A percentile compares a stretch with the other conserved stretches of the same genome.
These are phyloP conservation scores for Helicolenus hilgendorfi DNA, from an alignment of 2,797 vertebrate genomes.

Conservation along the genomic window DNA sequence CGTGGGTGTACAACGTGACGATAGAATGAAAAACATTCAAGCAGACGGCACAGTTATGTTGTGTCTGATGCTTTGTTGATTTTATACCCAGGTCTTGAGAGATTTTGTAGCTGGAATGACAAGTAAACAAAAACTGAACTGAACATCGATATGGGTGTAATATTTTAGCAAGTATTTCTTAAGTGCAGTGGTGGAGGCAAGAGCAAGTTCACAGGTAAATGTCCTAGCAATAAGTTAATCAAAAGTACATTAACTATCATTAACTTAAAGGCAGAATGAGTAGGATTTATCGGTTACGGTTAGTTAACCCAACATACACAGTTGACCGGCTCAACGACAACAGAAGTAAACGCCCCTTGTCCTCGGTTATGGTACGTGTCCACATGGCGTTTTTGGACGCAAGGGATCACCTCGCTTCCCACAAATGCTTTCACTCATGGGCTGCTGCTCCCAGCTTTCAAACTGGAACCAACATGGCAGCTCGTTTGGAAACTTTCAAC, in stretches of 20 bases:
- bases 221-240: background rate
- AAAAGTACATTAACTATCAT: background rate
- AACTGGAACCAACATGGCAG: too few relatives aligned
- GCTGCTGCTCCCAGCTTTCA: too few relatives aligned
- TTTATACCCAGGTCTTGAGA: background rate
- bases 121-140: background rate
- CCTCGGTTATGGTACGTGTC: too few relatives aligned
- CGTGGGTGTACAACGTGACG: background rate
- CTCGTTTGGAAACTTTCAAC: too few relatives aligned
- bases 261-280: background rate
- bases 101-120: background rate
- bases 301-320: background rate
- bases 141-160: background rate
- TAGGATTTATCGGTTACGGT: accelerated
- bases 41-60: background rate
- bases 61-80: background rate
- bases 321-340: too few relatives aligned
- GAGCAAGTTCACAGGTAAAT: too few relatives aligned
- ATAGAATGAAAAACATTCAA: conserved; percentile 10
- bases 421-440: too few relatives aligned
- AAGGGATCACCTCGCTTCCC: too few relatives aligned
- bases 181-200: background rate
- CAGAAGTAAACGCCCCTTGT: too few relatives aligned
- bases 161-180: background rate
- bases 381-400: too few relatives aligned